phyloP scores from a whole-genome alignment of 2,888 invertebrate species.

The Zele albiditarsus region DNA sequence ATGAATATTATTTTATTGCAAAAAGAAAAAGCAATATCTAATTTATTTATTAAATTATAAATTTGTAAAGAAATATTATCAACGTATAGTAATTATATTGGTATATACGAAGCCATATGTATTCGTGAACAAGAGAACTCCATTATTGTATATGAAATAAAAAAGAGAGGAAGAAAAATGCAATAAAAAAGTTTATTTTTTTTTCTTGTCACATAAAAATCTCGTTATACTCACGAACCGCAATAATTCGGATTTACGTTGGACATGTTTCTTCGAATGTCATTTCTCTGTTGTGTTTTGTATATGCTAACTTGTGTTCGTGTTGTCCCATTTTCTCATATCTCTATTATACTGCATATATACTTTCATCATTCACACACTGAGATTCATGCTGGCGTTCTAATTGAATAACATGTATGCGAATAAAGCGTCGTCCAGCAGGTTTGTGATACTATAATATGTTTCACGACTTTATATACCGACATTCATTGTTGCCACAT shows the following conservation, averaged over 20 bases:
- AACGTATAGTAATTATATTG: too few species aligned
- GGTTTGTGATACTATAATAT: conserved; percentile 25
- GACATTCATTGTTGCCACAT: conserved; percentile 15
- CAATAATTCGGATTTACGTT: conserved; percentile 43
- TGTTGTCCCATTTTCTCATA: not conserved
- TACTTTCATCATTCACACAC: conserved; percentile 24
- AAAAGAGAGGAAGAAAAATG: not conserved
- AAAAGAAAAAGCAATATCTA: too few species aligned
- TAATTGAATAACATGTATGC: conserved; percentile 38
- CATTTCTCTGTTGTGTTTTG: conserved; percentile 8
- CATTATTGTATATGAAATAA: not conserved
- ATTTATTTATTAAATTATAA: too few species aligned
- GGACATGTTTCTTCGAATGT: conserved; percentile 21
- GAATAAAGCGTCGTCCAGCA: conserved; percentile 20
- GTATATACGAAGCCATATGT: not conserved
- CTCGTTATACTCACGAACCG: conserved; percentile 28
- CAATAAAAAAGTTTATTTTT: not conserved
- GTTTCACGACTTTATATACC: conserved; percentile 15
- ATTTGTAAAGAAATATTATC: too few species aligned
- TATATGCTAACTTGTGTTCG: conserved; percentile 4
- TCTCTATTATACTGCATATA: conserved; percentile 9
- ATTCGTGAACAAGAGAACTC: not conserved
- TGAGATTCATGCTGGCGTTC: conserved; percentile 32
- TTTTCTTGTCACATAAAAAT: not conserved
- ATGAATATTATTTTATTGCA: too few species aligned